phyloP scores from a whole-genome alignment of 2,888 invertebrate species.

The Tortricodes alternella region DNA sequence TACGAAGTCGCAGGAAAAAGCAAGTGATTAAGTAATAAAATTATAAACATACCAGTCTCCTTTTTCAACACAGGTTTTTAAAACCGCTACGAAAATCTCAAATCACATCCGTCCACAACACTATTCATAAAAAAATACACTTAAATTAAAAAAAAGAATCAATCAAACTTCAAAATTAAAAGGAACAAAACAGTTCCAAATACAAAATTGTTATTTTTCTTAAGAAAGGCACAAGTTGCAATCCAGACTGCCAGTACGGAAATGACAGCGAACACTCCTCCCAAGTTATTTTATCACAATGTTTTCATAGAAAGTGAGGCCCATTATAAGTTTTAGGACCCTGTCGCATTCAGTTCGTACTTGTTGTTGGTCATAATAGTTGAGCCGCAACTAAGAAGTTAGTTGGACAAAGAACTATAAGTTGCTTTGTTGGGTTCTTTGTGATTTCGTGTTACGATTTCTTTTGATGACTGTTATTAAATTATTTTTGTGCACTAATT shows the following conservation, averaged over 20 bases:
- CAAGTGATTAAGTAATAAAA: too few species aligned
- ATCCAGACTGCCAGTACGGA: slow-evolving; percentile 17
- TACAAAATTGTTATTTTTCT: slow-evolving; percentile 12
- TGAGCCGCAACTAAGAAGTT: slow-evolving; percentile 41
- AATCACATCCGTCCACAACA: slow-evolving; percentile 25
- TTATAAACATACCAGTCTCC: slow-evolving; percentile 4
- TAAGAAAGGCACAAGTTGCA: slow-evolving; percentile 23
- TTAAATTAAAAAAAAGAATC: neutral
- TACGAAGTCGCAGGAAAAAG: too few species aligned
- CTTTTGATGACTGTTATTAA: slow-evolving; percentile 27
- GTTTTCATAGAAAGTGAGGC: slow-evolving; percentile 33
- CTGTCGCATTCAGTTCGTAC: slow-evolving; percentile 46
- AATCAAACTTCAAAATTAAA: neutral
- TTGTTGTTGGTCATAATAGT: slow-evolving; percentile 41
- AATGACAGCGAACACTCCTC: slow-evolving; percentile 17
- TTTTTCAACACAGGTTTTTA: neutral
- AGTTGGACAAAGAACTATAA: slow-evolving; percentile 49
- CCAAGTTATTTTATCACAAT: slow-evolving; percentile 29
- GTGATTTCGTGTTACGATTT: slow-evolving; percentile 12
- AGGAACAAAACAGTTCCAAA: neutral
- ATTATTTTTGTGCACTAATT: slow-evolving; percentile 28
- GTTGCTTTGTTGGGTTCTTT: slow-evolving; percentile 25
- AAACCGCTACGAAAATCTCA: slow-evolving; percentile 3
- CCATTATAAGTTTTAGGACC: slow-evolving; percentile 59
- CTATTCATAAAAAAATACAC: slow-evolving; percentile 4